Evolutionary conservation across 1,140 invertebrate species (phyloP).

Genomic region (Brachystomella parvula): DNA sequence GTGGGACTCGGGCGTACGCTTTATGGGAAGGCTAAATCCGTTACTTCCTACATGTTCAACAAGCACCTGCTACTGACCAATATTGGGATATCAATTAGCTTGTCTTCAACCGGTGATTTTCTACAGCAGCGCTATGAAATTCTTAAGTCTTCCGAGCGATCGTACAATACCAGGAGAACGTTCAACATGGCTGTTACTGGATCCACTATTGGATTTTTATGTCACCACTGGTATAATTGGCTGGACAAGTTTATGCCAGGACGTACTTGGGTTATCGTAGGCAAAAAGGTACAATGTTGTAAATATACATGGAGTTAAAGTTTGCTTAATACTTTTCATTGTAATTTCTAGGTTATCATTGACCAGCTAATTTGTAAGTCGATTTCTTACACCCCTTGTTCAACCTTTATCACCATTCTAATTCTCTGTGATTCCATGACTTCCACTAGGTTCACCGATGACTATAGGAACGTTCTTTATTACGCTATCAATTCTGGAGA

Average conservation of each 20-base stretch:
- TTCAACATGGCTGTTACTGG: constrained; percentile 71
- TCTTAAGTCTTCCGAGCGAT: constrained; percentile 41
- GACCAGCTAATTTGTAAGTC: constrained; percentile 86
- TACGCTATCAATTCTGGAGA: constrained; percentile 64
- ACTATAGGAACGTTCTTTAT: constrained; percentile 73
- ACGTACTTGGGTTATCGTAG: constrained; percentile 56
- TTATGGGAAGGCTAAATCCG: too few relatives aligned
- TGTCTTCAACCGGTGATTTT: constrained; percentile 70
- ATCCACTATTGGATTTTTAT: constrained; percentile 66
- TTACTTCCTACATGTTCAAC: constrained; percentile 37
- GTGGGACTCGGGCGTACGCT: too few relatives aligned
- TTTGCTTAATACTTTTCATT: background rate
- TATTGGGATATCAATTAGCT: constrained; percentile 64
- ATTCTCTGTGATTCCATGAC: too few relatives aligned
- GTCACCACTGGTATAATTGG: constrained; percentile 74
- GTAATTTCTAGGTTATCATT: constrained; percentile 50
- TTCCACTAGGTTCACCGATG: constrained; percentile 75
- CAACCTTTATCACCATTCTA: too few relatives aligned
- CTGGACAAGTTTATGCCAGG: constrained; percentile 64
- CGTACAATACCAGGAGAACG: constrained; percentile 60
- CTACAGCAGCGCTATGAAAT: constrained; percentile 68
- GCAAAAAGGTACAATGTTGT: constrained; percentile 57
- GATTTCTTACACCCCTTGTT: too few relatives aligned
- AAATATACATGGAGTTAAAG: background rate
- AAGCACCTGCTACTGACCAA: constrained; percentile 77